Evolutionary conservation across 2,113 vertebrate genomes (phyloP).

Genomic region (Rattus norvegicus): DNA sequence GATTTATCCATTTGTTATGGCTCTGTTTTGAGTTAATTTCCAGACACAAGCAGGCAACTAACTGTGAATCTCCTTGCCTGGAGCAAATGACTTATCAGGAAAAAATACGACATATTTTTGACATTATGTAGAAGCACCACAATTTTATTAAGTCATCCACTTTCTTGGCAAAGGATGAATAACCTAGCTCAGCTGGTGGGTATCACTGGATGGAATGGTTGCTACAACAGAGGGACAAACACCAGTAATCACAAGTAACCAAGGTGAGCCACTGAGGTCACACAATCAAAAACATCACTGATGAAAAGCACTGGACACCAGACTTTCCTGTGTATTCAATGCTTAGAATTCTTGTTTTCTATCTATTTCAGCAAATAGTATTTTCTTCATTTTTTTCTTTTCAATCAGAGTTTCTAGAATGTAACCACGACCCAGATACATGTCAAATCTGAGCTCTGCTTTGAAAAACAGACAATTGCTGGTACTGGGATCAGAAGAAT

Average conservation of each 20-base stretch:
- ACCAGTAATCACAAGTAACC: neutral
- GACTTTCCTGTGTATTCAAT: neutral
- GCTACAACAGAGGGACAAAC: slow-evolving; percentile 13
- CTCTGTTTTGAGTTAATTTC: slow-evolving; percentile 50
- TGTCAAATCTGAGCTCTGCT: neutral
- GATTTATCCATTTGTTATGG: neutral
- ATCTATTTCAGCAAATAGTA: neutral
- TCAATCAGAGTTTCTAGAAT: neutral
- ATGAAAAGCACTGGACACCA: neutral
- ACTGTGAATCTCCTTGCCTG: slow-evolving; percentile 23
- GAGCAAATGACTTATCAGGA: slow-evolving; percentile 52
- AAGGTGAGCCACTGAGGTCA: neutral
- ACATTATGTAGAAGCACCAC: slow-evolving; percentile 38
- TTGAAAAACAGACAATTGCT: neutral
- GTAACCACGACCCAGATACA: neutral
- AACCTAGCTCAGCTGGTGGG: slow-evolving; percentile 3
- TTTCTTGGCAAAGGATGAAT: slow-evolving; percentile 9
- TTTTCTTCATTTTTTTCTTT: slow-evolving; percentile 4
- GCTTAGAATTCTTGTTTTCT: neutral
- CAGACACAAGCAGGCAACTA: neutral
- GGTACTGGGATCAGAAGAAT: neutral
- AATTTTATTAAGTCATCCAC: slow-evolving; percentile 48
- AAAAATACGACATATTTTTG: slow-evolving; percentile 40
- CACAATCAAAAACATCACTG: neutral
- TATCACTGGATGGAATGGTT: slow-evolving; percentile 23